Conservation (phyloP, 2,888 invertebrate genomes). For the Onchidella celtica region DNA sequence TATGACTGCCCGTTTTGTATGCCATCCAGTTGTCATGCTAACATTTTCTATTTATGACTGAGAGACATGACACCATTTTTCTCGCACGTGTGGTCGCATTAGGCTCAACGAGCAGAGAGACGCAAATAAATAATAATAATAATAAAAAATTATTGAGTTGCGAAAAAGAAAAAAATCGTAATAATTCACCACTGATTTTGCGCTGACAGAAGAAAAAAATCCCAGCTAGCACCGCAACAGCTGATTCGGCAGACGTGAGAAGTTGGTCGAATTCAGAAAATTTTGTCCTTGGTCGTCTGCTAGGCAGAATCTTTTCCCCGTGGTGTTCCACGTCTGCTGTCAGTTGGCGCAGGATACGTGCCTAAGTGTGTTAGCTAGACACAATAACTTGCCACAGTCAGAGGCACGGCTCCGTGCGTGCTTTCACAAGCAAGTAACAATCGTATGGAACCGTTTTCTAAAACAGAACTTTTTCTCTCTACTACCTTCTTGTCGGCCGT, state of each 20-base stretch:
- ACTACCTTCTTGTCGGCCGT: neutral
- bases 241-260: conserved; percentile 20
- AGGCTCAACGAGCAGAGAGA: too few relatives aligned
- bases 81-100: too few relatives aligned
- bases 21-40: too few relatives aligned
- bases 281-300: conserved; percentile 19
- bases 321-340: conserved; percentile 2
- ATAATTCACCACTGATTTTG: too few relatives aligned
- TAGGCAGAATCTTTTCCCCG: neutral
- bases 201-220: too few relatives aligned
- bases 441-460: conserved; percentile 31
- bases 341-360: conserved; percentile 25
- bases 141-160: too few relatives aligned
- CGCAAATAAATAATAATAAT: too few relatives aligned
- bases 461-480: neutral
- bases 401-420: conserved; percentile 16
- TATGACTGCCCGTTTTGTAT: too few relatives aligned
- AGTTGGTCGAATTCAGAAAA: neutral
- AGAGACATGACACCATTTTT: too few relatives aligned
- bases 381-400: conserved; percentile 31
- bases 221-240: neutral
- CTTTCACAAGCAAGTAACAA: conserved; percentile 30
- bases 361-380: conserved; percentile 26
- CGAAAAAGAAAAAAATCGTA: too few relatives aligned
- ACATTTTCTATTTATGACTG: too few relatives aligned